phyloP scores from a whole-genome alignment of 2,113 vertebrate species.

The Aptenodytes patagonicus region DNA sequence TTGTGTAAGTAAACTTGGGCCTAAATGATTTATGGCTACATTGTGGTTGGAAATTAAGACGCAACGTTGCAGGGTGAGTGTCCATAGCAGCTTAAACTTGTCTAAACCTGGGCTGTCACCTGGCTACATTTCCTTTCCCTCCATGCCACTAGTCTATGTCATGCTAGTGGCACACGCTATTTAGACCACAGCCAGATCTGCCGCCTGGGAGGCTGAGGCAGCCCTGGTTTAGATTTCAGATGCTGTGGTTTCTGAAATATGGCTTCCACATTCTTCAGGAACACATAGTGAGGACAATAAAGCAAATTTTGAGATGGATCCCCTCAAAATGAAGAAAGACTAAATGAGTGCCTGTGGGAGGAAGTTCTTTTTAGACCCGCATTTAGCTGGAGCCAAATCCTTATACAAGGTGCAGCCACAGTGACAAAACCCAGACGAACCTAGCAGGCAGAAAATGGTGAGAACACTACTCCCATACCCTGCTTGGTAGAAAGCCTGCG shows the following conservation, averaged over 20 bases:
- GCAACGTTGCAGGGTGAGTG: neutral
- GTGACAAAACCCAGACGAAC: neutral
- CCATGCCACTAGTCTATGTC: neutral
- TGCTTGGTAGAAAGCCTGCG: neutral
- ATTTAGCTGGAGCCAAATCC: neutral
- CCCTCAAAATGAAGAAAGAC: neutral
- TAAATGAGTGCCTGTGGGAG: neutral
- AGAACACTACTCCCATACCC: neutral
- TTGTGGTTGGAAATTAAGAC: neutral
- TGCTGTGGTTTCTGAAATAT: neutral
- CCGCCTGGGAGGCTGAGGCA: neutral
- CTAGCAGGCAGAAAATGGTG: neutral
- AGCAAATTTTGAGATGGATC: neutral
- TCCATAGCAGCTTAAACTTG: neutral
- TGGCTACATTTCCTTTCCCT: neutral
- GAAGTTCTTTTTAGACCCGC: neutral
- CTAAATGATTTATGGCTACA: neutral
- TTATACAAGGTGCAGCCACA: neutral
- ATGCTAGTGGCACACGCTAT: accelerated
- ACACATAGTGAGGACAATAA: neutral
- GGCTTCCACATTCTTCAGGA: neutral
- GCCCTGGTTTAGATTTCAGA: neutral
- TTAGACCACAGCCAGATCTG: neutral
- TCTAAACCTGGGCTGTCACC: neutral
- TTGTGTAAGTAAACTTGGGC: neutral